Evolutionary conservation across 2,113 vertebrate genomes (phyloP).

Genomic region (Sinocyclocheilus rhinocerous): DNA sequence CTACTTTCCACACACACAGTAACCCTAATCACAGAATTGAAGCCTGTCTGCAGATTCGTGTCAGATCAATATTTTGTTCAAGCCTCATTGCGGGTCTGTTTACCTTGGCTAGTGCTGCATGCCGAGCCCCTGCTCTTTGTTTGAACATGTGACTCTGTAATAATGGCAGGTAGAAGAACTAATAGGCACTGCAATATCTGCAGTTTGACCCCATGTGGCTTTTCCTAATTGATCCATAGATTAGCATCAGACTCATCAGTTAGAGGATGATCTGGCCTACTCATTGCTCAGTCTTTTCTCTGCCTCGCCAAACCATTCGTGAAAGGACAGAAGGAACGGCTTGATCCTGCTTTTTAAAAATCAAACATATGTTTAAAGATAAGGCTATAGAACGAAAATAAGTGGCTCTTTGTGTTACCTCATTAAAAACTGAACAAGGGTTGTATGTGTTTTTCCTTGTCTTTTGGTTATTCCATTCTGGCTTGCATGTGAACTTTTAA

Average conservation of each 20-base stretch:
- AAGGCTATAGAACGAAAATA: not conserved
- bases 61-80: slow-evolving; percentile 82
- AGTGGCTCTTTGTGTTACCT: too few species aligned
- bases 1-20: slow-evolving; percentile 33
- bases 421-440: too few species aligned
- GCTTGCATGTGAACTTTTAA: not conserved
- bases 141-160: slow-evolving; percentile 84
- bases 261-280: slow-evolving; percentile 77
- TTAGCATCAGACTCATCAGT: slow-evolving; percentile 80
- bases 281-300: slow-evolving; percentile 71
- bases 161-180: slow-evolving; percentile 80
- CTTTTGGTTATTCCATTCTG: not conserved
- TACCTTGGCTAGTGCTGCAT: slow-evolving; percentile 78
- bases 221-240: slow-evolving; percentile 82
- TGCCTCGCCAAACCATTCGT: slow-evolving; percentile 71
- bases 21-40: slow-evolving; percentile 73
- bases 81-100: slow-evolving; percentile 79
- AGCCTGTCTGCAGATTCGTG: slow-evolving; percentile 74
- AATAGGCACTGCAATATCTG: slow-evolving; percentile 81
- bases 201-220: slow-evolving; percentile 80
- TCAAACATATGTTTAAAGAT: not conserved
- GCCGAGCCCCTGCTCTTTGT: slow-evolving; percentile 73
- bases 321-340: slow-evolving; percentile 60
- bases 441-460: not conserved
- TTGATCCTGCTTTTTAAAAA: not conserved